Conservation (phyloP, 2,888 invertebrate genomes). For the Catocala nupta region DNA sequence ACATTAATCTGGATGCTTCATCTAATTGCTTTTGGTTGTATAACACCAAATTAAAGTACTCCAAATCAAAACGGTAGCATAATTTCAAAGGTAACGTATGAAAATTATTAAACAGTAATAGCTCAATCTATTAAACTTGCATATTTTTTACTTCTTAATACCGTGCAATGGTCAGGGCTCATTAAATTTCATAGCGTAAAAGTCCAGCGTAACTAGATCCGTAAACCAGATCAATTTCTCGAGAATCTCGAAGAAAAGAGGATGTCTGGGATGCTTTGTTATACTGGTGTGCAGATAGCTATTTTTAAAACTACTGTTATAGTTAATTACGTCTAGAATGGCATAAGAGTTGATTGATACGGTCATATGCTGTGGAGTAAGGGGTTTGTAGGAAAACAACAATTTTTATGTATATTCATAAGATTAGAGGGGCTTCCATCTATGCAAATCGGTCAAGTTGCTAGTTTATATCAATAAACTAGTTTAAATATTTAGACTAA, state of each 20-base stretch:
- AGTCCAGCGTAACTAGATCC: conserved; percentile 52
- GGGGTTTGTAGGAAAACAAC: conserved; percentile 7
- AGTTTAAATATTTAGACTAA: too few relatives aligned
- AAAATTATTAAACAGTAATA: conserved; percentile 9
- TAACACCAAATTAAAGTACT: too few relatives aligned
- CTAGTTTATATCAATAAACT: too few relatives aligned
- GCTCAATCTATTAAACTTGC: conserved; percentile 60
- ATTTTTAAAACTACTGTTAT: conserved; percentile 59
- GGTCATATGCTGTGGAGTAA: conserved; percentile 5
- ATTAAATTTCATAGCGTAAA: conserved; percentile 60
- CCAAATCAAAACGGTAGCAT: too few relatives aligned
- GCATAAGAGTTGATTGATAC: conserved; percentile 13
- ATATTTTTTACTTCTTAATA: conserved; percentile 51
- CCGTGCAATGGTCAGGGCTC: conserved; percentile 62
- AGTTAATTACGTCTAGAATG: conserved; percentile 51
- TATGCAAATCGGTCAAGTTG: neutral
- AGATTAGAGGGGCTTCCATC: neutral
- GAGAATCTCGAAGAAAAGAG: conserved; percentile 7
- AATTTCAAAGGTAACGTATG: too few relatives aligned
- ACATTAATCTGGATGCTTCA: too few relatives aligned
- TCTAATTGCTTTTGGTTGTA: too few relatives aligned
- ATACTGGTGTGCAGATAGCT: conserved; percentile 45
- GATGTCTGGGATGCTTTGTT: conserved; percentile 37
- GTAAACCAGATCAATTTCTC: conserved; percentile 12
- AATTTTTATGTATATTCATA: conserved; percentile 8